Conservation (phyloP, 2,888 invertebrate genomes). For the Tachina lurida region DNA sequence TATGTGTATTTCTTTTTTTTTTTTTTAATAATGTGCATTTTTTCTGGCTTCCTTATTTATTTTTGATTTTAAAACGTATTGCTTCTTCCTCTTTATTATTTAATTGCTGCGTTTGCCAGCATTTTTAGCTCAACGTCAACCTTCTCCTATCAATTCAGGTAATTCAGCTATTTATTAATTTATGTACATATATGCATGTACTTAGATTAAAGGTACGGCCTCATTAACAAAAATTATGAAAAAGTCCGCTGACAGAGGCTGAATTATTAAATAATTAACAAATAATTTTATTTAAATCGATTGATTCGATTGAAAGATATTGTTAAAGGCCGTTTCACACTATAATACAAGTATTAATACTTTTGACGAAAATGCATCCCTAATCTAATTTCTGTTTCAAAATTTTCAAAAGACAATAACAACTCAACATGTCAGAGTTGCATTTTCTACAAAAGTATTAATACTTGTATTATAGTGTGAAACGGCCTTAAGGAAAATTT, state of each 20-base stretch:
- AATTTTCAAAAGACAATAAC: too few species aligned
- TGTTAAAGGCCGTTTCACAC: too few species aligned
- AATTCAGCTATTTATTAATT: neutral
- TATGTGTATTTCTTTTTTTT: neutral
- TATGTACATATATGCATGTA: neutral
- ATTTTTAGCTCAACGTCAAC: neutral
- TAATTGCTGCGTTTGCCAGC: constrained; percentile 45
- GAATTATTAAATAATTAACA: constrained; percentile 50
- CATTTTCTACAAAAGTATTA: too few species aligned
- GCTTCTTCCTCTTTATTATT: constrained; percentile 57
- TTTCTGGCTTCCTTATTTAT: constrained; percentile 50
- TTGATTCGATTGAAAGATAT: too few species aligned
- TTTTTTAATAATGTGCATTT: neutral
- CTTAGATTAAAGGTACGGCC: neutral
- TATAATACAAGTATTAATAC: too few species aligned
- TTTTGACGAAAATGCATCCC: too few species aligned
- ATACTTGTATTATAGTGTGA: too few species aligned
- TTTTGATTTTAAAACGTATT: constrained; percentile 62
- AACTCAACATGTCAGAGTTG: too few species aligned
- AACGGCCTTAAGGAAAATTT: too few species aligned
- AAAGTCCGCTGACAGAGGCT: constrained; percentile 28
- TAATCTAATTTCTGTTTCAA: too few species aligned
- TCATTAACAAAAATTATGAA: constrained; percentile 34
- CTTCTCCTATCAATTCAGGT: neutral
- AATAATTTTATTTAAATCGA: too few species aligned